These are phyloP conservation scores for Papilio polyxenes DNA, from an alignment of 1,140 invertebrate species.

Conservation along the genomic window DNA sequence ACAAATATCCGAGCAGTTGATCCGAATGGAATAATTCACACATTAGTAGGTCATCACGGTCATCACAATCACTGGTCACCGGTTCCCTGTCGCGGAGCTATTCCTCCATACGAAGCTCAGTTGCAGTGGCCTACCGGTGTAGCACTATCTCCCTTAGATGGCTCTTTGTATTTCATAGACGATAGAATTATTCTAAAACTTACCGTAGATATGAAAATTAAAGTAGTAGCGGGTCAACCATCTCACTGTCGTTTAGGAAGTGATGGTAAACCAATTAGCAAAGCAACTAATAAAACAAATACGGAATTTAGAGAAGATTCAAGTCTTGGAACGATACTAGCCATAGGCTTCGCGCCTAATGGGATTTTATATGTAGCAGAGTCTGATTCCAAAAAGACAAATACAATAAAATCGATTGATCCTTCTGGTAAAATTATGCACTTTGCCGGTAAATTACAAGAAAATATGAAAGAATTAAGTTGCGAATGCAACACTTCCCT, in stretches of 20 bases:
- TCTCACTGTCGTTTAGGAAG: slow-evolving; percentile 87
- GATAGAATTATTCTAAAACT: slow-evolving; percentile 95
- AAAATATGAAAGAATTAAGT: slow-evolving; percentile 80
- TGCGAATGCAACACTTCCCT: slow-evolving; percentile 83
- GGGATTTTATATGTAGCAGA: slow-evolving; percentile 97
- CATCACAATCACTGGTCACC: slow-evolving; percentile 96
- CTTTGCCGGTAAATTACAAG: slow-evolving; percentile 88
- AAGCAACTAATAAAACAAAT: slow-evolving; percentile 69
- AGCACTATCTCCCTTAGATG: slow-evolving; percentile 95
- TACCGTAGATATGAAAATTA: slow-evolving; percentile 94
- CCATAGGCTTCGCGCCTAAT: slow-evolving; percentile 94
- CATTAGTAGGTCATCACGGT: slow-evolving; percentile 94
- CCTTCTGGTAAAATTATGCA: slow-evolving; percentile 91
- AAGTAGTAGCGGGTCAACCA: slow-evolving; percentile 94
- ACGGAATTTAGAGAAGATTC: slow-evolving; percentile 73
- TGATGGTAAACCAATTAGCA: slow-evolving; percentile 68
- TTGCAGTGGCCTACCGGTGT: slow-evolving; percentile 97
- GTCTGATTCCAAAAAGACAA: slow-evolving; percentile 93
- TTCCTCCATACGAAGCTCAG: slow-evolving; percentile 90
- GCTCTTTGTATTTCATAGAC: slow-evolving; percentile 96
- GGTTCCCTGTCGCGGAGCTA: slow-evolving; percentile 90
- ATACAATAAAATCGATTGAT: slow-evolving; percentile 92
- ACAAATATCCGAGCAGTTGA: slow-evolving; percentile 96
- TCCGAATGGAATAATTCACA: slow-evolving; percentile 95
- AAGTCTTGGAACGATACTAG: slow-evolving; percentile 87